Evolutionary conservation across 2,888 invertebrate species (phyloP).

Genomic region (Neria commutata): DNA sequence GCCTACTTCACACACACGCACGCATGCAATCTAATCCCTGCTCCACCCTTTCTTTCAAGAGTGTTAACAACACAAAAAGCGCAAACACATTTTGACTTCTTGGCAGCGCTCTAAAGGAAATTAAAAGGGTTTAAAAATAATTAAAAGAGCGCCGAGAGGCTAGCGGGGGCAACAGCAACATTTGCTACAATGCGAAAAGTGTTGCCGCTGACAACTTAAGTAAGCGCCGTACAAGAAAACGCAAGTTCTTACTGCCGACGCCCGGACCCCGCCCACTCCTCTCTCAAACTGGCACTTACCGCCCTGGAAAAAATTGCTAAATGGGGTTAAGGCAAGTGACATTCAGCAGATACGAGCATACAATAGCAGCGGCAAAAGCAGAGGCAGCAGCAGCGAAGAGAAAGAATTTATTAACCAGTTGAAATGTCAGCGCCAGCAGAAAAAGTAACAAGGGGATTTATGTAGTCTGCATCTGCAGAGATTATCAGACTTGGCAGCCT

Average conservation of each 20-base stretch:
- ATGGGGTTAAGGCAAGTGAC: no score
- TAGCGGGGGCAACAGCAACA: neutral
- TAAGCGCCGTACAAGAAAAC: neutral
- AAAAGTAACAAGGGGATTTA: neutral
- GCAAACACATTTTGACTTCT: neutral
- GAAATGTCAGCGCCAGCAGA: neutral
- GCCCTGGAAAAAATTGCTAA: no score
- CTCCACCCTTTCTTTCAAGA: neutral
- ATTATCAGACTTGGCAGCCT: neutral
- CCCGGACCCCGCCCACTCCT: no score
- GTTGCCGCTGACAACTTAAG: conserved; percentile 1
- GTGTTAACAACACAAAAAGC: neutral
- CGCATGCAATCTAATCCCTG: no score
- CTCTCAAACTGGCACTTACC: no score
- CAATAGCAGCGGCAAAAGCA: neutral
- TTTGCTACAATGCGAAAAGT: neutral
- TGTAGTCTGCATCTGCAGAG: neutral
- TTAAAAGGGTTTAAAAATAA: neutral
- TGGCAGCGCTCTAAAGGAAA: neutral
- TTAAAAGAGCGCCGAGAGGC: no score
- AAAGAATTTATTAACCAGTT: conserved; percentile 2
- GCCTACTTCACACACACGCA: no score
- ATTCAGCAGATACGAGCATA: no score
- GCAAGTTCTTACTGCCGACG: no score
- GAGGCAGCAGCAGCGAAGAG: neutral